Base-by-base conservation (phyloP, 2,888 invertebrate species). In the Strigamia transsilvanica region DNA sequence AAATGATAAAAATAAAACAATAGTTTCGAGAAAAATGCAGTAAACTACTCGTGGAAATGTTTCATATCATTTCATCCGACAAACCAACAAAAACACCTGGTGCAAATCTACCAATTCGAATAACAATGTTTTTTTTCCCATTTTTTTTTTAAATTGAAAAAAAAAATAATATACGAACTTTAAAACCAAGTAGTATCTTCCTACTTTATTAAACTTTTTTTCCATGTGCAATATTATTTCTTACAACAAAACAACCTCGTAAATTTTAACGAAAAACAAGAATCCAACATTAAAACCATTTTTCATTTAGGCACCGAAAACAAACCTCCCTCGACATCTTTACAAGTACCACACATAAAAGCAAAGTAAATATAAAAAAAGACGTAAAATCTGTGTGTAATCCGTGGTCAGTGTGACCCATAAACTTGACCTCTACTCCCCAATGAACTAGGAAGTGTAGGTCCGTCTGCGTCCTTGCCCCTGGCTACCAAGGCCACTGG, bases 401-500 rank as follows among this genome's bases (percentile, higher is more conserved):
- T 73, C 73, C 73, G 32, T 73, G 73, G 73, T 73, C 73, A 73
- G 73, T 73, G 73, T 73, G 73, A 73, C 73, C 73, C 73, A 73
- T 27, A 32, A 73, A 73, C 73, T 73, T 73, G 73, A 73, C 73
- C 73, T 73, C 73, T 73, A 27, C 73, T 73, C 73, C 73, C 73
- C 73, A 73, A 73, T 73, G 73, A 73, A 73, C 27, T 73, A 73
- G 73, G 73, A 73, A 73, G 73, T 73, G 32, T 27, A 73, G 13
- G 73, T 73, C 73, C 73, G 32, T 73, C 73, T 73, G 32, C 73
- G 73, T 27, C 73, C 73, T 73, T 73, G 73, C 73, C 73, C 32
- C 73, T 73, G 73, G 73, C 73, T 73, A 73, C 32, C 73, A 73
- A 73, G 73, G 73, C 73, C 73, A 73, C 73, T 73, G 73, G 73